Percentiles rank a stretch among this genome's conserved stretches.
phyloP scores from a whole-genome alignment of 2,113 vertebrate genomes.

The Odocoileus hemionus region DNA sequence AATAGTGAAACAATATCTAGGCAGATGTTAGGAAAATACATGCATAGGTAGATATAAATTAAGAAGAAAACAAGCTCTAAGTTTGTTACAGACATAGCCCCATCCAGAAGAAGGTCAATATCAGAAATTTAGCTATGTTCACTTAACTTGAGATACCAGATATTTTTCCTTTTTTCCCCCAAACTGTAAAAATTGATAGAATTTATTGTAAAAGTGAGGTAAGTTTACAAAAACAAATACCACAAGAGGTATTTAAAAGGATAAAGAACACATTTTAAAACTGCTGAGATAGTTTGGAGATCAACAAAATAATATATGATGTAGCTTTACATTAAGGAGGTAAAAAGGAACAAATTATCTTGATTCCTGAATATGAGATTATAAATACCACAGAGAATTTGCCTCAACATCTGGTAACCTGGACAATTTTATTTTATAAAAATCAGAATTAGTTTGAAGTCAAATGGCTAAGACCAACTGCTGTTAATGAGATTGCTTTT shows the following conservation, averaged over 20 bases:
- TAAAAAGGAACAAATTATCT: slow-evolving; percentile 66
- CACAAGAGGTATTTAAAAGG: background rate
- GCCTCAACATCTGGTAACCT: slow-evolving; percentile 51
- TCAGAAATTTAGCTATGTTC: background rate
- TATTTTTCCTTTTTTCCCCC: background rate
- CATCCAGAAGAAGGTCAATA: background rate
- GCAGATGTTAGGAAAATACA: background rate
- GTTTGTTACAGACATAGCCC: background rate
- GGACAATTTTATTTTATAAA: slow-evolving; percentile 66
- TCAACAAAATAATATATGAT: slow-evolving; percentile 42
- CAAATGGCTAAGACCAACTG: slow-evolving; percentile 63
- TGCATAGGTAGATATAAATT: background rate
- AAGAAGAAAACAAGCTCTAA: background rate
- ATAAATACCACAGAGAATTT: slow-evolving; percentile 67
- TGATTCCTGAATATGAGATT: slow-evolving; percentile 33
- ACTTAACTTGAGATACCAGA: background rate
- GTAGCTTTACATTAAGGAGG: slow-evolving; percentile 27
- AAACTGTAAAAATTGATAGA: background rate
- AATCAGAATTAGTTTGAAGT: slow-evolving; percentile 71
- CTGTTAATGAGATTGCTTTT: slow-evolving; percentile 69
- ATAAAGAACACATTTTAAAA: background rate
- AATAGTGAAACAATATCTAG: background rate
- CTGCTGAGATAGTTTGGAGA: background rate
- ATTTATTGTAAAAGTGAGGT: background rate
- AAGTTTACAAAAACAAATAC: background rate